Evolutionary conservation across 2,797 vertebrate species (phyloP).

Genomic region (Pogonophryne albipinna): DNA sequence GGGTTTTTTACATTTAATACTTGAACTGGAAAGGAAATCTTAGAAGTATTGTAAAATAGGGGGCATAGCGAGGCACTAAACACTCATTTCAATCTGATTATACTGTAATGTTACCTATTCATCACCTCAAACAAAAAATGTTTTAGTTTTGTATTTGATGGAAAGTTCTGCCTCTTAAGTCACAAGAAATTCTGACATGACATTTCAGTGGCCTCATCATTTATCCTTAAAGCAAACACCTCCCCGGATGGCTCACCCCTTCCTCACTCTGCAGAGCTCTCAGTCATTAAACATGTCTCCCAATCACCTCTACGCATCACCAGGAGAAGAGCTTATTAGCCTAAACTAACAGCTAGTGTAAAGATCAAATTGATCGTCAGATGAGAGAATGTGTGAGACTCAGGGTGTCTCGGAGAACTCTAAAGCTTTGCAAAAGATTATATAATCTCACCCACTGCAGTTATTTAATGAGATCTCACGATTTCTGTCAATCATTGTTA

Average conservation of each 20-base stretch:
- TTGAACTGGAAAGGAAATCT: background rate
- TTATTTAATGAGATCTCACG: conserved; percentile 30
- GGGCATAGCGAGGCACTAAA: conserved; percentile 4
- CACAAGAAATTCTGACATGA: conserved; percentile 51
- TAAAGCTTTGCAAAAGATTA: conserved; percentile 43
- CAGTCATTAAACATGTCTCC: conserved; percentile 72
- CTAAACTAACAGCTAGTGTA: conserved; percentile 63
- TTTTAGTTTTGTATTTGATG: conserved; percentile 38
- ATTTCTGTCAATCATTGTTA: conserved; percentile 33
- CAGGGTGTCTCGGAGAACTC: conserved; percentile 14
- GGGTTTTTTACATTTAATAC: conserved; percentile 4
- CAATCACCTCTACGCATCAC: conserved; percentile 62
- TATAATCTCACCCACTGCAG: conserved; percentile 25
- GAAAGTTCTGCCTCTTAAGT: conserved; percentile 49
- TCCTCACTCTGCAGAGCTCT: conserved; percentile 50
- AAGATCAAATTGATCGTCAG: conserved; percentile 55
- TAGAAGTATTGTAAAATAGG: background rate
- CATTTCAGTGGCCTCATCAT: conserved; percentile 68
- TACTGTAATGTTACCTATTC: conserved; percentile 26
- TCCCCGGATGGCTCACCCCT: conserved; percentile 52
- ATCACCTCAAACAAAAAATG: conserved; percentile 20
- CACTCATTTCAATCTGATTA: conserved; percentile 35
- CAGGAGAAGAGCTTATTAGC: conserved; percentile 63
- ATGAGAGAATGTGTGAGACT: conserved; percentile 21
- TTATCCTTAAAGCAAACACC: conserved; percentile 68